Base-by-base conservation (phyloP, 2,797 vertebrate species). In the Esox masquinongy region DNA sequence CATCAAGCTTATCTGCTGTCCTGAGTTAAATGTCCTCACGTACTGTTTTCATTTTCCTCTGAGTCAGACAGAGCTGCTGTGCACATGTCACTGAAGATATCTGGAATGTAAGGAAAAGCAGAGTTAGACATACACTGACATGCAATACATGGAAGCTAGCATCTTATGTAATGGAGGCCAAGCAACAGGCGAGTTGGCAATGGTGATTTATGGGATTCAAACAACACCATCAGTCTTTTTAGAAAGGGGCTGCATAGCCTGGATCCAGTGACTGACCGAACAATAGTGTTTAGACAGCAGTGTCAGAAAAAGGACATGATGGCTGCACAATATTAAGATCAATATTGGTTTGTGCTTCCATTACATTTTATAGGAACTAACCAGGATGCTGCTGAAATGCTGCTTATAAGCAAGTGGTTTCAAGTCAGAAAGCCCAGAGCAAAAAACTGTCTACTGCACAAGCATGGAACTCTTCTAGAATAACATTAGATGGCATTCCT, bases 81-180 rank as follows among this genome's bases (percentile, higher is more conserved):
- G 81, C 93, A 94, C 84, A 93, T 88, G 75, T 94, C 93, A 51
- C 92, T 94, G 93, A 95, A 95, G 73, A 86, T 90, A 92, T 96
- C 96, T 96, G 93, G 19, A 90, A 87, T 84, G 47, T 34, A 72
- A 72, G 82, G 11, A 72, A 22, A 64, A 63, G 29, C 4, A 31
- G 2, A 63, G 29, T 61, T 59, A 73, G 50, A 50, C 2, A 70
- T 3, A 19, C 6, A 87, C 71, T 8, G 3, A 5, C 69, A n/a
- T 61, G 49, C 4, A 56, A 36, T 26, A 34, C 36, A 74, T 8
- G 34, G 47, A 78, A 66, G 39, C 1, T 47, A 1, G 2, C 0
- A 53, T 74, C 29, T 24, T 36, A 50, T 5, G 29, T 24, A 19
- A 50, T 69, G 26, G 36, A 51, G 39, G 75, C 31, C 75, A 77